Conservation (phyloP, 2,888 invertebrate genomes). For the Leptodirus hochenwartii region DNA sequence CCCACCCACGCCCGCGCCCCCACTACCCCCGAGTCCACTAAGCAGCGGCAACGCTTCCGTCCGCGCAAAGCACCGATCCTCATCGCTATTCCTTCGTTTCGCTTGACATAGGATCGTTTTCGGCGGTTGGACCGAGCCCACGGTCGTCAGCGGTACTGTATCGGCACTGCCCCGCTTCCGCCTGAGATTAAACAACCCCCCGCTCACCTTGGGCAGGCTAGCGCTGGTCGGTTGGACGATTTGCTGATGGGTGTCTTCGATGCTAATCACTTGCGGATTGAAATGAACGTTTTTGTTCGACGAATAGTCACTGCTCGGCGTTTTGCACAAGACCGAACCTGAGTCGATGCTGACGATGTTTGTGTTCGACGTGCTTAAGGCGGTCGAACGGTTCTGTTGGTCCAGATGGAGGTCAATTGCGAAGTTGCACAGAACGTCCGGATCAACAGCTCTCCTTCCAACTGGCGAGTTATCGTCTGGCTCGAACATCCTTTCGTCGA, state of each 20-base stretch:
- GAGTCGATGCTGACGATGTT: slow-evolving; percentile 23
- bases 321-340: slow-evolving; percentile 18
- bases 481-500: slow-evolving; percentile 18
- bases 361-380: slow-evolving; percentile 12
- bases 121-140: no score
- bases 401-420: slow-evolving; percentile 27
- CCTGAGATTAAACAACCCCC: slow-evolving; percentile 13
- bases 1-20: slow-evolving; percentile 17
- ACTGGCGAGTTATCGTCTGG: slow-evolving; percentile 7
- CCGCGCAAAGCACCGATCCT: slow-evolving; percentile 22
- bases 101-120: slow-evolving; percentile 18
- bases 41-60: slow-evolving; percentile 39
- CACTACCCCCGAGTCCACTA: slow-evolving; percentile 27
- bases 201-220: slow-evolving; percentile 12
- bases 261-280: slow-evolving; percentile 25
- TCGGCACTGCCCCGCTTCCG: slow-evolving; percentile 8
- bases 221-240: slow-evolving; percentile 8
- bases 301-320: slow-evolving; percentile 20
- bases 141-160: slow-evolving; percentile 6
- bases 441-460: slow-evolving; percentile 20
- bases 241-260: no score
- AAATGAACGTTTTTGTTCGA: slow-evolving; percentile 26
- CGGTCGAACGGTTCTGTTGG: slow-evolving; percentile 22
- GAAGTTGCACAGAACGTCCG: slow-evolving; percentile 25
- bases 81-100: slow-evolving; percentile 16